Evolutionary conservation across 2,113 vertebrate species (phyloP), one percentile per base, ranked within the genome.

Genomic region (Pelobates fuscus): DNA sequence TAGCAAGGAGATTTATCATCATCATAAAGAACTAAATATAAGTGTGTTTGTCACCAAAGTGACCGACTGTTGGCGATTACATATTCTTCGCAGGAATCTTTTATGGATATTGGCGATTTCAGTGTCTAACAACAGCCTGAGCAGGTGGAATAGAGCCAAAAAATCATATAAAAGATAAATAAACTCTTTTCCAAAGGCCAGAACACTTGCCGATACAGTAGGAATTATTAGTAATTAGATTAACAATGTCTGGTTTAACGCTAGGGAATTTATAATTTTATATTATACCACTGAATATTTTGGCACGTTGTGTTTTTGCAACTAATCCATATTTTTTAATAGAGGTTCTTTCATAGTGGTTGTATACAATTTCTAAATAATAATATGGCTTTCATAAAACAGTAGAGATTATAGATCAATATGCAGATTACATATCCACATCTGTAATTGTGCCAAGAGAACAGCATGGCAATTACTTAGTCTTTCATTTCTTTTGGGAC

Each of bases 401-500:
- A 61, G 41, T 46, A 41, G 73, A 77, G 65, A 67, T 68, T 77
- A 77, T 58, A 77, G 73, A 61, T 77, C 55, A 67, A 58, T 58
- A 77, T 77, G 73, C 65, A 77, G 73, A 77, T 77, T 60, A 77
- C 44, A 68, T 77, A 68, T 77, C 57, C 46, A 55, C 27, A 60
- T 52, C 26, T 60, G 55, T 68, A 61, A 59, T 67, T 67, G 24
- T 75, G 72, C 72, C 72, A 58, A 25, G 26, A 68, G 73, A 67
- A 77, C 73, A 77, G 73, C 73, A 77, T 77, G 73, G 57, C 57
- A 77, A 77, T 77, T 77, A 68, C 73, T 61, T 66, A 77, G 64
- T 67, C 37, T 67, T 77, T 77, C 23, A 77, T 77, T 68, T 61
- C 65, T 46, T 71, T 68, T 52, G 64, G 65, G 64, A 63, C 41